phyloP scores from a whole-genome alignment of 2,888 invertebrate species.

The Macrosiphum euphorbiae region DNA sequence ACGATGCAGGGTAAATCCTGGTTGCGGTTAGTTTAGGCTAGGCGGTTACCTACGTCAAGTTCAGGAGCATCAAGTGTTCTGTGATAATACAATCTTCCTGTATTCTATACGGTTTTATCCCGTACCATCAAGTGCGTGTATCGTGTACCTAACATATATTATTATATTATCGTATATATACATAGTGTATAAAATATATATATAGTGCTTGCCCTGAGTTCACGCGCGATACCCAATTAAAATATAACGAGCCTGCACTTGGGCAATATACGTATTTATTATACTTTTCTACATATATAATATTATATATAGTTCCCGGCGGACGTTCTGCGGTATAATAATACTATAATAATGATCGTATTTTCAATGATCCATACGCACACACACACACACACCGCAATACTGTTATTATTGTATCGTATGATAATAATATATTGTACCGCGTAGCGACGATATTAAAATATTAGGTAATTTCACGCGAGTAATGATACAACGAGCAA shows the following conservation, averaged over 20 bases:
- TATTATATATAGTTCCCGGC: not conserved
- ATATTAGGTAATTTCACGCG: not conserved
- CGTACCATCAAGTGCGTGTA: not conserved
- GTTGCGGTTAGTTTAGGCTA: not conserved
- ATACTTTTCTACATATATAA: not conserved
- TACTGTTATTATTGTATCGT: not conserved
- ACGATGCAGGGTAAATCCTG: not conserved
- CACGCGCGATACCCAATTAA: not conserved
- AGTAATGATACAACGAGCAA: not conserved
- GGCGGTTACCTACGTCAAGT: not conserved
- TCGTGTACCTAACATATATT: not conserved
- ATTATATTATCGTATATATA: not conserved
- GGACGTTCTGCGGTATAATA: not conserved
- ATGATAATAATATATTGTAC: not conserved
- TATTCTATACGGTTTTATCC: not conserved
- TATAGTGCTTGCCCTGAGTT: not conserved
- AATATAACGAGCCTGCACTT: constrained; percentile 7
- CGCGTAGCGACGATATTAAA: not conserved
- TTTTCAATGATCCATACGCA: not conserved
- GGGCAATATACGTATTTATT: not conserved
- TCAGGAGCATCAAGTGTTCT: not conserved
- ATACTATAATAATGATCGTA: not conserved
- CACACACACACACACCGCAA: not conserved
- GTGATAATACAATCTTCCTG: not conserved
- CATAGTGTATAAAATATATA: not conserved